phyloP scores from a whole-genome alignment of 2,113 vertebrate species.

The Apistogramma diplotaenia region DNA sequence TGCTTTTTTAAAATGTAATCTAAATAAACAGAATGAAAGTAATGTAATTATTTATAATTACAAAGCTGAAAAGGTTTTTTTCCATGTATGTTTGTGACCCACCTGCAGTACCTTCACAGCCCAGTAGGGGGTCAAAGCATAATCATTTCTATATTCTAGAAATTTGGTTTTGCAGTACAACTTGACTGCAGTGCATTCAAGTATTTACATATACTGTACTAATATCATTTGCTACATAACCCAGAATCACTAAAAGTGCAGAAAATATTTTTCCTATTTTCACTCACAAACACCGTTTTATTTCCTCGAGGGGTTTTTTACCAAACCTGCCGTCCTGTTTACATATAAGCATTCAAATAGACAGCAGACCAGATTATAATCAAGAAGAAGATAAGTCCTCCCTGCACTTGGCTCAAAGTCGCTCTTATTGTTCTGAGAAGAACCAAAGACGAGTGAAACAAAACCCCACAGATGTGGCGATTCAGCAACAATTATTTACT shows the following conservation, averaged over 20 bases:
- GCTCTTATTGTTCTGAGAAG: constrained; percentile 8
- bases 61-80: neutral
- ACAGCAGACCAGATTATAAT: neutral
- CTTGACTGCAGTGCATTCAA: neutral
- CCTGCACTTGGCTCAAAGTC: neutral
- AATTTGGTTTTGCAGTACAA: neutral
- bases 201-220: neutral
- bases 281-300: neutral
- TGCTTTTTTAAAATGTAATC: neutral
- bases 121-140: neutral
- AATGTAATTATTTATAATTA: neutral
- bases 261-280: neutral
- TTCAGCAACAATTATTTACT: constrained; percentile 74
- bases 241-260: neutral
- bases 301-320: neutral
- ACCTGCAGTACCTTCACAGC: neutral
- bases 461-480: constrained; percentile 63
- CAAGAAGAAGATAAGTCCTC: neutral
- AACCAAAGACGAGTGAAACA: constrained; percentile 20
- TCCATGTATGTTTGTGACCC: neutral
- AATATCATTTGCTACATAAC: no score
- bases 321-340: neutral
- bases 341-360: neutral
- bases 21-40: neutral
- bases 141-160: neutral